Evolutionary conservation across 2,113 vertebrate species (phyloP).

Genomic region (Dinomys branickii): DNA sequence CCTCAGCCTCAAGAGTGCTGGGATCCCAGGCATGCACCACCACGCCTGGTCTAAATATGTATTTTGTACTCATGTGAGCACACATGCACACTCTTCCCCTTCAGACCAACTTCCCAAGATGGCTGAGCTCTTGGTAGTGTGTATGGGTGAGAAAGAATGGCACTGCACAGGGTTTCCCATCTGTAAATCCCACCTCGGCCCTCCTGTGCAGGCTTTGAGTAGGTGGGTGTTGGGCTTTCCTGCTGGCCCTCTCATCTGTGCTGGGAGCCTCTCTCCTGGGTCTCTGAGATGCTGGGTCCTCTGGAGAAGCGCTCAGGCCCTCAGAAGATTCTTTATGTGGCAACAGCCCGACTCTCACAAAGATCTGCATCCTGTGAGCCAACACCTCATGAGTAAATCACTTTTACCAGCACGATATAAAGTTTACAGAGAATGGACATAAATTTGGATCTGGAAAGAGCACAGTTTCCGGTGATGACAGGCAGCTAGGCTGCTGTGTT

Average conservation of each 20-base stretch:
- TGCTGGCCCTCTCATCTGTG: neutral
- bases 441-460: conserved; percentile 35
- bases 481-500: neutral
- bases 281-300: neutral
- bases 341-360: neutral
- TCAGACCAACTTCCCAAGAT: neutral
- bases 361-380: neutral
- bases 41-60: neutral
- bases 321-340: neutral
- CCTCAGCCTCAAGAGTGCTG: neutral
- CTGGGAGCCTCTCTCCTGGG: neutral
- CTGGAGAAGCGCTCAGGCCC: neutral
- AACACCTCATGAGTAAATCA: neutral
- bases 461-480: conserved; percentile 45
- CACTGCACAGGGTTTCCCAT: neutral
- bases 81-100: neutral
- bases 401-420: neutral
- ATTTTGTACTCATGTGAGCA: neutral
- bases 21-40: neutral
- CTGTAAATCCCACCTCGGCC: neutral
- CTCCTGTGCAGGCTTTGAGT: neutral
- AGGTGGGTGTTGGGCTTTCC: neutral
- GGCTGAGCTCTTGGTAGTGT: neutral
- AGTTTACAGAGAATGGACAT: neutral
- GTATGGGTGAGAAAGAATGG: neutral